Evolutionary conservation across 2,113 vertebrate species (phyloP).

Genomic region (Amphiprion ocellaris): DNA sequence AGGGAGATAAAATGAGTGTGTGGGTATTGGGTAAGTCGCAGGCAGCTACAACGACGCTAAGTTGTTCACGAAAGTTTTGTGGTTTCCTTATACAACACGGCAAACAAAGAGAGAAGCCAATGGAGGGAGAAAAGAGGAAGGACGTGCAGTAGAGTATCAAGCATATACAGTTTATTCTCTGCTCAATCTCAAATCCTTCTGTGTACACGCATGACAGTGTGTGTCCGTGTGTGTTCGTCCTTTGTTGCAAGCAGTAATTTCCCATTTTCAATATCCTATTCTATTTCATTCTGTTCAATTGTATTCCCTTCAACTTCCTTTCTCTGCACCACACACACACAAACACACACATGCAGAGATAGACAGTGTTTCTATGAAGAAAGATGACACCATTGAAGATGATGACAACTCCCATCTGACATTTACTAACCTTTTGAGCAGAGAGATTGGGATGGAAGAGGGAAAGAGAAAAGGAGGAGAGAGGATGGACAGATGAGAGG

Average conservation of each 20-base stretch:
- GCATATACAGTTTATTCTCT: slow-evolving; percentile 18
- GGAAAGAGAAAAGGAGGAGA: slow-evolving; percentile 61
- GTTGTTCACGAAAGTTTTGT: slow-evolving; percentile 47
- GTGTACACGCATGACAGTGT: slow-evolving; percentile 18
- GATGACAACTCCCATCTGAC: slow-evolving; percentile 88
- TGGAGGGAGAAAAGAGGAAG: neutral
- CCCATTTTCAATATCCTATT: slow-evolving; percentile 73
- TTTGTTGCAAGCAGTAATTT: slow-evolving; percentile 72
- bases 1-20: slow-evolving; percentile 24
- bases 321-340: slow-evolving; percentile 17
- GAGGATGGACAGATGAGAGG: slow-evolving; percentile 74
- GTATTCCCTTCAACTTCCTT: slow-evolving; percentile 63
- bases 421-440: slow-evolving; percentile 89
- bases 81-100: slow-evolving; percentile 33
- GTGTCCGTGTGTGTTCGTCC: neutral
- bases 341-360: slow-evolving; percentile 21
- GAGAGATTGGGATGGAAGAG: slow-evolving; percentile 76
- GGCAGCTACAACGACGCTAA: slow-evolving; percentile 31
- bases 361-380: slow-evolving; percentile 76
- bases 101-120: slow-evolving; percentile 20
- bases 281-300: slow-evolving; percentile 69
- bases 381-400: slow-evolving; percentile 84
- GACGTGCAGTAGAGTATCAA: neutral
- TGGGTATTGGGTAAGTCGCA: slow-evolving; percentile 29
- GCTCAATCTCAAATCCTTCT: slow-evolving; percentile 42